Base-by-base conservation (phyloP, 2,888 invertebrate species). In the Brachylomia viminalis region DNA sequence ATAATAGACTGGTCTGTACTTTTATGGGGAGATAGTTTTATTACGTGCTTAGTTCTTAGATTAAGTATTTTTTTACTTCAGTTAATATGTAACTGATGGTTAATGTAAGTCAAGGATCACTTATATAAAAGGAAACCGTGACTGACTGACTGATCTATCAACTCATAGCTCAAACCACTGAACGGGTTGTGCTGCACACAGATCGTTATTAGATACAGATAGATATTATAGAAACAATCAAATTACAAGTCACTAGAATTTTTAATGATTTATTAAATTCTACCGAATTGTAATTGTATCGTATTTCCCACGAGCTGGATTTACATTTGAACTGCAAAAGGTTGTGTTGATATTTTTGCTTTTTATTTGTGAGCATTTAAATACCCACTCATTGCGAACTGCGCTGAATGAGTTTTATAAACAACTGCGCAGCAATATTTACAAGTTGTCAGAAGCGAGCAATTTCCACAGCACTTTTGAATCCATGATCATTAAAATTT, bases 391-490 rank as follows among this genome's bases (percentile, higher is more conserved):
- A 81, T 73, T 75, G 81, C 72, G 72, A 79, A 84, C 69, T 75
- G 84, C 74, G 77, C 77, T 75, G 54, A 77, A 62, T 80, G 75
- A 76, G 69, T 77, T 85, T 81, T 83, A 68, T 76, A 78, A 78
- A 75, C 65, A 75, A 74, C 49, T 59, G 33, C 62, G 58, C 52
- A 42, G 71, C 54, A 74, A 71, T 77, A 78, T 84, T 84, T 64
- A 77, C 66, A 62, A 77, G 49, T 72, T 52, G 47, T 64, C 64
- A 38, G 69, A 38, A 33, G n/a, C 23, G 33, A 76, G 65, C 52
- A 69, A 49, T 73, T 80, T 73, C 54, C 47, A 69, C 66, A 66
- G 62, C 47, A 65, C 54, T 83, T 83, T 77, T 71, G 47, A 68
- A 74, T 45, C 10, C 49, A 68, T 52, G 20, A 56, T 56, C 67